Evolutionary conservation across 2,797 vertebrate genomes (phyloP).

Genomic region (Accipiter badius): DNA sequence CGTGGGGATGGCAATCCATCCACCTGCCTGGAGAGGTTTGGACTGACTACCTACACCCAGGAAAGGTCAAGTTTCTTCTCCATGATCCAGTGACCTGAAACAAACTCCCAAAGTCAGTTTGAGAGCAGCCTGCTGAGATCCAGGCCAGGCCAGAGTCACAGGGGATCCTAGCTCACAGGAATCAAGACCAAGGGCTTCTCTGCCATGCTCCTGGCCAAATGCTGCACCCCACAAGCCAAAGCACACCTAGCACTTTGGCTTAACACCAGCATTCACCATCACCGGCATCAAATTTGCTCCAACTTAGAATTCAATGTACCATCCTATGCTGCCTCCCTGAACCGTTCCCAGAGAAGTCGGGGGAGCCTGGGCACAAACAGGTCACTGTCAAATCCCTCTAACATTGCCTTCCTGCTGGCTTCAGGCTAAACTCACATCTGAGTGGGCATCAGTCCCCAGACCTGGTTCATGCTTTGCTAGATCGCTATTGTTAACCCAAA

Average conservation of each 20-base stretch:
- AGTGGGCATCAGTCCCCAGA: background rate
- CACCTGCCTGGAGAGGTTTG: background rate
- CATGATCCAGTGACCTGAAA: background rate
- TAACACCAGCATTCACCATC: background rate
- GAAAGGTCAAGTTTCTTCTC: background rate
- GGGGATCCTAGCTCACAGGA: background rate
- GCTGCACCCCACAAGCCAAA: background rate
- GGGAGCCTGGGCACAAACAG: background rate
- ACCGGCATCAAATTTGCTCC: background rate
- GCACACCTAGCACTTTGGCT: background rate
- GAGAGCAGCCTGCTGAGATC: background rate
- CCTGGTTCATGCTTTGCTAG: background rate
- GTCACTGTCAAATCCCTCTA: background rate
- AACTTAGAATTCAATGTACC: background rate
- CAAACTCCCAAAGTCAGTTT: background rate
- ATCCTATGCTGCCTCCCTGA: background rate
- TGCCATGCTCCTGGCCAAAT: background rate
- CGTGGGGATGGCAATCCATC: background rate
- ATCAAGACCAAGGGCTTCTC: background rate
- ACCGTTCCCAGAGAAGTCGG: background rate
- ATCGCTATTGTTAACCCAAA: background rate
- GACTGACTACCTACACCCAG: background rate
- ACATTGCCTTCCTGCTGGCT: background rate
- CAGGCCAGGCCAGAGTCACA: background rate
- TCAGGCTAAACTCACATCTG: background rate